These are phyloP conservation scores for Alaudala cheleensis DNA, from an alignment of 2,113 vertebrate species.

Conservation along the genomic window DNA sequence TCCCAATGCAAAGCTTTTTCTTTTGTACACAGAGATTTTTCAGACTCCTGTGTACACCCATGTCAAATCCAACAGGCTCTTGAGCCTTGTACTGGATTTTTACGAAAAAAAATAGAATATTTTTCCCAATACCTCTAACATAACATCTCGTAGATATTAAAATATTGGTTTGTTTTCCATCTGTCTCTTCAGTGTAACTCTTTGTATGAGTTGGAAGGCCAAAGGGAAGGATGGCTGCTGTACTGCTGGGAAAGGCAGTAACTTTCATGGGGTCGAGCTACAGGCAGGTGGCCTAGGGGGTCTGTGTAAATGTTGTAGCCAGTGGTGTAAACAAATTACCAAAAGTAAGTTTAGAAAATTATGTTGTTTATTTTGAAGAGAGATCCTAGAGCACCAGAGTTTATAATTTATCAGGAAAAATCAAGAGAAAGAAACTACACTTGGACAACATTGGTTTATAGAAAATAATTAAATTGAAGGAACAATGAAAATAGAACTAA, in stretches of 20 bases:
- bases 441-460: neutral
- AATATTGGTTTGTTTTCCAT: neutral
- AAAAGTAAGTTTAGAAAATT: neutral
- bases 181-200: neutral
- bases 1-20: neutral
- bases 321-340: neutral
- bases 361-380: neutral
- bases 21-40: neutral
- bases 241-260: neutral
- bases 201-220: neutral
- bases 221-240: neutral
- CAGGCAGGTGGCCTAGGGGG: neutral
- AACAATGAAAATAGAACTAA: neutral
- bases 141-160: neutral
- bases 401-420: neutral
- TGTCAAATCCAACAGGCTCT: neutral
- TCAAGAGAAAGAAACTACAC: neutral
- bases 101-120: neutral
- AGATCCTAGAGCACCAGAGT: neutral
- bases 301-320: neutral
- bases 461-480: conserved; percentile 15
- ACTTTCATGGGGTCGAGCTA: neutral
- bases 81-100: neutral
- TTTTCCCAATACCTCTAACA: neutral
- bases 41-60: neutral